phyloP scores from a whole-genome alignment of 2,888 invertebrate species.

The Chaetogeoica ovagalla region DNA sequence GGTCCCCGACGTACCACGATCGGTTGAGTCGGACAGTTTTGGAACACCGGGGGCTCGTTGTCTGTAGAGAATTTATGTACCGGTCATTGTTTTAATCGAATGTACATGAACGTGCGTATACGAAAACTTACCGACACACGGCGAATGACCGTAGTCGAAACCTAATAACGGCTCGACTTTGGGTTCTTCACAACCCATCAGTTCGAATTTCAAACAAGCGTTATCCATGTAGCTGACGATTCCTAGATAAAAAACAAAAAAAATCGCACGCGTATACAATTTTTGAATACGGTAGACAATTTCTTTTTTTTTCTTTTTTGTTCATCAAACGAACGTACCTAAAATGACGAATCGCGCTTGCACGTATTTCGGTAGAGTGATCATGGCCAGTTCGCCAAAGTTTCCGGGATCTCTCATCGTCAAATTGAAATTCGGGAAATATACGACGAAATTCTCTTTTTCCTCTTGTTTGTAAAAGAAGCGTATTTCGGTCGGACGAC shows the following conservation, averaged over 20 bases:
- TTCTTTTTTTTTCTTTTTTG: no score
- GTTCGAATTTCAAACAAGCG: conserved; percentile 91
- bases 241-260: conserved; percentile 61
- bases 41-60: conserved; percentile 94
- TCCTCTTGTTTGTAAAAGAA: conserved; percentile 96
- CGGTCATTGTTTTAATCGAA: neutral
- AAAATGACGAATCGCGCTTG: conserved; percentile 91
- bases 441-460: conserved; percentile 92
- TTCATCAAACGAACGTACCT: conserved; percentile 57
- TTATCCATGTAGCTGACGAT: conserved; percentile 97
- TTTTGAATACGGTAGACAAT: no score
- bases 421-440: conserved; percentile 93
- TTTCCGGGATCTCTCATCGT: conserved; percentile 95
- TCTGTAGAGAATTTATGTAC: conserved; percentile 64
- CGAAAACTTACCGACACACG: conserved; percentile 74
- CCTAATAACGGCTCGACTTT: conserved; percentile 80
- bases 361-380: conserved; percentile 89
- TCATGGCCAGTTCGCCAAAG: conserved; percentile 95
- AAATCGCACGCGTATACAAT: neutral
- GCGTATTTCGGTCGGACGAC: conserved; percentile 92
- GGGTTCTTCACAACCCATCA: conserved; percentile 94
- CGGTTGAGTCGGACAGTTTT: conserved; percentile 92
- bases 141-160: conserved; percentile 90
- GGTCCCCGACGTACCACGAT: conserved; percentile 85
- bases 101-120: neutral